Evolutionary conservation across 2,797 vertebrate species (phyloP).

Genomic region (Halcyon smyrnensis): DNA sequence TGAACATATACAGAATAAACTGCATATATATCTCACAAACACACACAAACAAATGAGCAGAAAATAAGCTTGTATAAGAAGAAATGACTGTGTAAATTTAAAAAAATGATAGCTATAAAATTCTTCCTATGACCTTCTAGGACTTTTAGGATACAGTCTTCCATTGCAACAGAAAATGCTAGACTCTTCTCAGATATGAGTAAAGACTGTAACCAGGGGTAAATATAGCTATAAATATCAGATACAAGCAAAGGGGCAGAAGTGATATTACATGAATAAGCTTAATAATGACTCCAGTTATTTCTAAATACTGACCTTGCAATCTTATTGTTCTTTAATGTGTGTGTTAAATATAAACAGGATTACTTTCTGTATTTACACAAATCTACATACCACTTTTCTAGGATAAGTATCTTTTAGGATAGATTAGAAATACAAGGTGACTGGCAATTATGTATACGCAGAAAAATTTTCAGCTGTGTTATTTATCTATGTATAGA

Average conservation of each 20-base stretch:
- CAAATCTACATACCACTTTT: not conserved
- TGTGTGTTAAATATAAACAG: not conserved
- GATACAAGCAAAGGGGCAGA: not conserved
- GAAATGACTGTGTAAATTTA: conserved; percentile 34
- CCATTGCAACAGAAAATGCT: not conserved
- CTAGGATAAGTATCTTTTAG: not conserved
- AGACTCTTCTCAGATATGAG: conserved; percentile 1
- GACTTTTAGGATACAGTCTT: not conserved
- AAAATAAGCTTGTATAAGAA: conserved; percentile 24
- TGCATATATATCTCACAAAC: not conserved
- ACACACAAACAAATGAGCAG: not conserved
- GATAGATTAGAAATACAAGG: not conserved
- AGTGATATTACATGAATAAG: not conserved
- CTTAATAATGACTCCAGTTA: not conserved
- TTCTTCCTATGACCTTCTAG: conserved; percentile 10
- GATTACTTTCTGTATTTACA: not conserved
- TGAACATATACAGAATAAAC: conserved; percentile 37
- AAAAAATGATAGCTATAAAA: conserved; percentile 20
- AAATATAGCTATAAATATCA: not conserved
- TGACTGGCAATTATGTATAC: not conserved
- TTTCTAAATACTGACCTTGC: conserved; percentile 6
- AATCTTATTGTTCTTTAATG: not conserved
- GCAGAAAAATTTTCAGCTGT: not conserved
- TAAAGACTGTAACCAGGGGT: not conserved
- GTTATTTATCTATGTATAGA: not conserved